Evolutionary conservation across 2,113 vertebrate species (phyloP), one percentile per base, ranked within the genome.

Genomic region (Pachycephala philippinensis): DNA sequence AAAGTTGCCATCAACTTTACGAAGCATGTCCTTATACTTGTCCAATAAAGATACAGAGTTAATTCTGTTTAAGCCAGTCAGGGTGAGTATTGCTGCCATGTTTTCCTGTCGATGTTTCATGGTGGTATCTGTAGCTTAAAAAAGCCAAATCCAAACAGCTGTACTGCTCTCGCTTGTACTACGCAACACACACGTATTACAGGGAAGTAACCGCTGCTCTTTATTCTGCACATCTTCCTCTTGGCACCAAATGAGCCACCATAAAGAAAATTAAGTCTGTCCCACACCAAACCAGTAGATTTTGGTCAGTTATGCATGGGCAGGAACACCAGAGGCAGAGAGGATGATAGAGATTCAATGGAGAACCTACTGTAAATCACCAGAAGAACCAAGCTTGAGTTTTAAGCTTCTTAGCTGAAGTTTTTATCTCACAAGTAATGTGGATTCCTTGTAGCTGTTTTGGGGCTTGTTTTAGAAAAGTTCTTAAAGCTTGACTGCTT

Each of bases 31-130:
- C 1, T 96, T 99, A 86, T 99, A 99, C 95, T 97, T 99, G 54
- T 99, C 99, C 97, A 99, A 99, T 94, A 99, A 98, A 98, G 99
- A 99, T 53, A 99, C 99, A 0, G 99, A 99, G 96, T 99, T 99
- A 98, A 99, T 99, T 97, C 98, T 99, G 89, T 99, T 99, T 97
- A 99, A 99, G 91, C 99, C 99, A 33, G 99, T 99, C 40, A 98
- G 98, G 98, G 99, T 99, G 95, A 98, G 99, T 99, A 94, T 95
- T 49, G 5, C 50, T 64, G 6, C 21, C 6, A 1, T 42, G 33
- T 40, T 78, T 52, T 77, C 35, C 42, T 79, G 20, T 24, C 31
- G 54, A 20, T 19, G 14, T 37, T 79, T 83, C 49, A 18, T 44
- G 33, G 37, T 69, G 8, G 13, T 80, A 28, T 28, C 22, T 88